Evolutionary conservation across 2,113 vertebrate species (phyloP).

Genomic region (Neoarius graeffei): DNA sequence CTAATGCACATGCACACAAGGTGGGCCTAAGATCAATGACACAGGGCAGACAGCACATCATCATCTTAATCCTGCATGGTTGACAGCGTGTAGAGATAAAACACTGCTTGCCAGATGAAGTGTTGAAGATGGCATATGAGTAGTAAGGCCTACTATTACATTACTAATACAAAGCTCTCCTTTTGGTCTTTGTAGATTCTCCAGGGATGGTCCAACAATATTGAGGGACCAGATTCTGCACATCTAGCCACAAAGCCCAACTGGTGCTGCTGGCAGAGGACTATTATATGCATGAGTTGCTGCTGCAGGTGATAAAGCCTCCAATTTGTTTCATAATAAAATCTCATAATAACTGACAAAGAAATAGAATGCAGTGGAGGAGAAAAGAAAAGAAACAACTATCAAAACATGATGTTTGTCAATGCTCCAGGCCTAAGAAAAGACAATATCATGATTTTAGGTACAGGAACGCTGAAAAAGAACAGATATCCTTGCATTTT

Average conservation of each 20-base stretch:
- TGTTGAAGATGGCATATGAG: background rate
- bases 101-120: background rate
- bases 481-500: constrained; percentile 25
- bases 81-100: constrained; percentile 4
- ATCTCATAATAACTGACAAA: constrained; percentile 37
- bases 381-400: constrained; percentile 44
- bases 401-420: constrained; percentile 53
- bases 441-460: constrained; percentile 54
- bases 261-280: background rate
- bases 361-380: background rate
- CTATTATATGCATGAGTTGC: background rate
- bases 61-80: background rate
- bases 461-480: constrained; percentile 28
- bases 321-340: constrained; percentile 33
- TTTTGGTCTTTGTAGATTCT: background rate
- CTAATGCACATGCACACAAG: constrained; percentile 3
- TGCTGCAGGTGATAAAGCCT: background rate
- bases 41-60: background rate
- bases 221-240: background rate
- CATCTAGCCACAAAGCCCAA: background rate
- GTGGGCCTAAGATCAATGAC: background rate
- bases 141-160: background rate
- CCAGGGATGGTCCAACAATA: too few relatives aligned
- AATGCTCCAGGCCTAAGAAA: constrained; percentile 41
- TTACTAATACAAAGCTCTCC: background rate